Evolutionary conservation across 2,888 invertebrate genomes (phyloP), one percentile per base, ranked within the genome.

Genomic region (Diadegma fenestrale): DNA sequence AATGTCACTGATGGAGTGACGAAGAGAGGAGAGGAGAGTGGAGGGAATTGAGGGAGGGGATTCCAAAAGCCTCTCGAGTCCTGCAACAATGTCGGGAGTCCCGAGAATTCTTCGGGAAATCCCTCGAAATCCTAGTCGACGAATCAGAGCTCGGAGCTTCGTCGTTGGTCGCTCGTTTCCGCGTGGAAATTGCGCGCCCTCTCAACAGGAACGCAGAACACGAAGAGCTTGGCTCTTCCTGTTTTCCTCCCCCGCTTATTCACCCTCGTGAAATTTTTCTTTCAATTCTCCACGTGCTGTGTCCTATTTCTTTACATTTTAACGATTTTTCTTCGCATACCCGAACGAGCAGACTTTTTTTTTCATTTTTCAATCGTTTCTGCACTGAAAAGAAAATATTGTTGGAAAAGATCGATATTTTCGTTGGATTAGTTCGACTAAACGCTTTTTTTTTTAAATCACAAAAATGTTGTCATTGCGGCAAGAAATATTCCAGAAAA

Each of bases 201-300:
- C 88, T 88, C 90, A 91, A 92, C 92, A 92, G 92, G 92, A 87
- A 89, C 89, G 86, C 92, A 92, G 90, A 61, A 80, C 85, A n/a
- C 81, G 64, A 72, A 83, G 90, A 90, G 90, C 88, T 91, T 61
- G 64, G n/a, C 30, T 66, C 63, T 63, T 68, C 80, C 71, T 43
- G 86, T 66, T 80, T 86, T 72, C 78, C 73, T 37, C 58, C 22
- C 48, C 5, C 33, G 45, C 22, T 14, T 10, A 1, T 45, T 37
- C 17, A n/a, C 43, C 26, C 61, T 12, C 58, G 41, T 58, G 14
- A 58, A 33, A 33, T 14, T 26, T 14, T 58, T 58, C 12, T 58
- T 26, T 26, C 26, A 26, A 58, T 14, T 58, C 5, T 5, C n/a
- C 61, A 26, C 22, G 14, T 17, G 45, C 51, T 8, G n/a, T 33